Conservation (phyloP, 2,797 vertebrate genomes). For the Pelobates cultripes region DNA sequence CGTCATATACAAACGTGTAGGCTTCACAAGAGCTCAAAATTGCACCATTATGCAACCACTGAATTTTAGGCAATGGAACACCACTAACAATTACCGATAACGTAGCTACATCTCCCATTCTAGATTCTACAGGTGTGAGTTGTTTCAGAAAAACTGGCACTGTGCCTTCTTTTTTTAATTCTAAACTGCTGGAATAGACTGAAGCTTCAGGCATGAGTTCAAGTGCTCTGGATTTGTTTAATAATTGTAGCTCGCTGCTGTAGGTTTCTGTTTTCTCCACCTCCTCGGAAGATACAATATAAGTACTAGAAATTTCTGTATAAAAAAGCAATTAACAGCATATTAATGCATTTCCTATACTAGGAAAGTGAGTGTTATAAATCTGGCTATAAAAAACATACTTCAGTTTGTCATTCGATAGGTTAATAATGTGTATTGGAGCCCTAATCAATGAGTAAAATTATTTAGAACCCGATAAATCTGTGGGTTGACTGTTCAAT, state of each 20-base stretch:
- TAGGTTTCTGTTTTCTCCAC: slow-evolving; percentile 83
- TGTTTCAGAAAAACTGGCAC: slow-evolving; percentile 83
- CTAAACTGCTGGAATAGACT: slow-evolving; percentile 77
- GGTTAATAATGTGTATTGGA: too few species aligned
- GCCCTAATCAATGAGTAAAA: too few species aligned
- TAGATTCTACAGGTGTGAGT: slow-evolving; percentile 73
- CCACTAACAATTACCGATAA: slow-evolving; percentile 83
- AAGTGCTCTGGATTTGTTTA: slow-evolving; percentile 86
- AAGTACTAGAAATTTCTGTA: slow-evolving; percentile 88
- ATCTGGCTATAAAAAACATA: background rate
- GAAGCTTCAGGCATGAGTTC: slow-evolving; percentile 88
- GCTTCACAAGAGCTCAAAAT: slow-evolving; percentile 73
- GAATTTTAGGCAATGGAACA: slow-evolving; percentile 82
- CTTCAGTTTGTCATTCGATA: too few species aligned
- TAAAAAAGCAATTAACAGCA: slow-evolving; percentile 77
- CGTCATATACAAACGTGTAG: slow-evolving; percentile 81
- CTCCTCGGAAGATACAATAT: slow-evolving; percentile 81
- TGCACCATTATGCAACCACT: slow-evolving; percentile 85
- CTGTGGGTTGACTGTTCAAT: too few species aligned
- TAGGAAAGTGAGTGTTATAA: background rate
- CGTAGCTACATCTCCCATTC: slow-evolving; percentile 77
- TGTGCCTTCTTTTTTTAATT: slow-evolving; percentile 75
- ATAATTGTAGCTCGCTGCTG: slow-evolving; percentile 81
- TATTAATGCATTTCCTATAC: slow-evolving; percentile 50
- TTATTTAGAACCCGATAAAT: too few species aligned